Conservation (phyloP, 2,888 invertebrate species). For the Toxonevra muliebris region DNA sequence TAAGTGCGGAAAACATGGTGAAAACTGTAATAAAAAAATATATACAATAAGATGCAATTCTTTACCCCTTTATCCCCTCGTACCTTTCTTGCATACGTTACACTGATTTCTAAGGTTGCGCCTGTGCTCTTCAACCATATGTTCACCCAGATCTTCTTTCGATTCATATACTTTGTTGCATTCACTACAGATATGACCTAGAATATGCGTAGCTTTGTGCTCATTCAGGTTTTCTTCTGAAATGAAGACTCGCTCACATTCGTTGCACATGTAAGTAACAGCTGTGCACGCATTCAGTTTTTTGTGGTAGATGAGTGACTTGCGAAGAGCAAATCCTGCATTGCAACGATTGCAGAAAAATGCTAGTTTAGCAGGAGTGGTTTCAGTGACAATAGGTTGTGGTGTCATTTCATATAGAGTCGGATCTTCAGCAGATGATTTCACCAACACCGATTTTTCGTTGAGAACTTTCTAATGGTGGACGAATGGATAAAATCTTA, state of each 20-base stretch:
- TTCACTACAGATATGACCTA: conserved; percentile 51
- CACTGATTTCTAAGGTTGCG: conserved; percentile 68
- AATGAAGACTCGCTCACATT: conserved; percentile 68
- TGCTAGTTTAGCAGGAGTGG: conserved; percentile 24
- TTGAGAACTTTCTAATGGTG: not conserved
- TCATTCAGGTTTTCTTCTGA: conserved; percentile 68
- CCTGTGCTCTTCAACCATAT: conserved; percentile 65
- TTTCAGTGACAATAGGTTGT: conserved; percentile 22
- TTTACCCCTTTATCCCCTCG: conserved; percentile 6
- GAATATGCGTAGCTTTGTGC: conserved; percentile 63
- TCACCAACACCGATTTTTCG: not conserved
- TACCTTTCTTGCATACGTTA: conserved; percentile 58
- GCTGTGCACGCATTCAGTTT: conserved; percentile 65
- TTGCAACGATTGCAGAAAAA: conserved; percentile 57
- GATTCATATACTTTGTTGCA: conserved; percentile 65
- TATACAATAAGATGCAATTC: not conserved
- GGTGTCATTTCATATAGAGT: not conserved
- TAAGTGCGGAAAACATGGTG: conserved; percentile 69
- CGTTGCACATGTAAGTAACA: conserved; percentile 64
- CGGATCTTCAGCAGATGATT: not conserved
- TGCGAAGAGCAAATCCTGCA: conserved; percentile 59
- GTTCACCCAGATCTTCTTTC: conserved; percentile 65
- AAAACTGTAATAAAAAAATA: conserved; percentile 53
- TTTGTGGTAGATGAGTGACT: conserved; percentile 56
- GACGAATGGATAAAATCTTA: not conserved